Evolutionary conservation across 1,140 invertebrate species (phyloP), one percentile per base, ranked within the genome.

Genomic region (Drosophila lowei): DNA sequence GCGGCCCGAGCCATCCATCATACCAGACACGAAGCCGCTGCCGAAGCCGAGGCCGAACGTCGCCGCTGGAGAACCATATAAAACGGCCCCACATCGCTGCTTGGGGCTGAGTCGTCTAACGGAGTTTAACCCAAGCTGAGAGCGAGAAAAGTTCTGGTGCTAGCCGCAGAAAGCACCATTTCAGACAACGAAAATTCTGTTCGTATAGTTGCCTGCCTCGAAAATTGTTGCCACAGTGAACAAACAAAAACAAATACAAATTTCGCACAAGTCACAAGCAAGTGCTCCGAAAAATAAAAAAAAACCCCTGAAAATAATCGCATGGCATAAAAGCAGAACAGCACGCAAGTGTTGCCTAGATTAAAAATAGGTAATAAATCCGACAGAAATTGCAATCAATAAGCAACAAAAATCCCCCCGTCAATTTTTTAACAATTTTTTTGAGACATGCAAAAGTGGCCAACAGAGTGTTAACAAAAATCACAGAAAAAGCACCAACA

Each of bases 51-150:
- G 78, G 70, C 71, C 67, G 43, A 81, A 77, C 83, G 30, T 81
- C 88, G 79, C 44, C 77, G 62, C 48, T 61, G 30, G 52, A 60
- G 60, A 57, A 57, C 65, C 62, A 57, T 86, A 86, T 86, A 86
- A 86, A 86, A 78, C 67, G 57, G 83, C 72, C 72, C 47, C 71
- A 79, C 49, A 55, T 74, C 46, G 59, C 55, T 58, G 74, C 62
- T 61, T 50, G 68, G 34, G 74, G 78, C 63, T 86, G 83, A 86
- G 83, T 86, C 65, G 83, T 86, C 78, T 88, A 88, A 86, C 81
- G 78, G 81, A 88, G 81, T 86, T 81, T 46, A 68, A 81, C 60
- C 54, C 66, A 70, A 57, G 64, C 66, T 68, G 65, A 86, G 64
- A 72, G 74, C 64, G 73, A 77, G 59, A 58, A 67, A 59, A 68